Percentiles rank a stretch among this genome's conserved stretches.
Conservation (phyloP, 2,797 vertebrate genomes). For the Argyrosomus regius region DNA sequence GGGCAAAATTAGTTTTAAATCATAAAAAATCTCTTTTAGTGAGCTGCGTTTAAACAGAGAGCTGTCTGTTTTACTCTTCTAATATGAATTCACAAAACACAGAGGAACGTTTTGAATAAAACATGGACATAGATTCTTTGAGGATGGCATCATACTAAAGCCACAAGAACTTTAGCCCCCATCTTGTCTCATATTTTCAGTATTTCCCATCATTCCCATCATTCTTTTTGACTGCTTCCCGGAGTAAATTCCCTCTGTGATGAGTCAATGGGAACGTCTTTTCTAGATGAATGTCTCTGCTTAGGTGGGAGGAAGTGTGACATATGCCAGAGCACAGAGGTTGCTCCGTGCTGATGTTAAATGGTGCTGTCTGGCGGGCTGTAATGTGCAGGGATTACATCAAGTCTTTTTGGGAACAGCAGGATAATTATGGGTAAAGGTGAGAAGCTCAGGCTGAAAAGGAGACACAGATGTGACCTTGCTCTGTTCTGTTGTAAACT, state of each 20-base stretch:
- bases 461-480: constrained; percentile 55
- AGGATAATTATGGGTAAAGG: constrained; percentile 59
- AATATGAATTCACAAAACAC: constrained; percentile 2
- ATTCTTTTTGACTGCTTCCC: constrained; percentile 44
- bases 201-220: constrained; percentile 45
- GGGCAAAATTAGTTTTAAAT: neutral
- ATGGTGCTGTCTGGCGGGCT: constrained; percentile 48
- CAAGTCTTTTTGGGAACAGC: constrained; percentile 49
- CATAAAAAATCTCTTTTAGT: neutral
- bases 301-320: constrained; percentile 63
- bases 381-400: constrained; percentile 63
- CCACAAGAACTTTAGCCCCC: constrained; percentile 8
- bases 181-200: constrained; percentile 11
- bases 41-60: neutral
- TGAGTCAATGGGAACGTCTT: constrained; percentile 44
- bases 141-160: constrained; percentile 19
- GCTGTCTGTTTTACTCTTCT: neutral
- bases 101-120: constrained; percentile 36
- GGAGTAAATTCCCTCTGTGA: constrained; percentile 41
- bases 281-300: constrained; percentile 44
- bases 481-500: constrained; percentile 4
- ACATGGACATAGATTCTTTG: constrained; percentile 34
- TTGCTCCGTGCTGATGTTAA: constrained; percentile 66
- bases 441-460: constrained; percentile 16
- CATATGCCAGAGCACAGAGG: constrained; percentile 71